Conservation (phyloP, 2,797 vertebrate genomes). For the Hafferia zeledoni region DNA sequence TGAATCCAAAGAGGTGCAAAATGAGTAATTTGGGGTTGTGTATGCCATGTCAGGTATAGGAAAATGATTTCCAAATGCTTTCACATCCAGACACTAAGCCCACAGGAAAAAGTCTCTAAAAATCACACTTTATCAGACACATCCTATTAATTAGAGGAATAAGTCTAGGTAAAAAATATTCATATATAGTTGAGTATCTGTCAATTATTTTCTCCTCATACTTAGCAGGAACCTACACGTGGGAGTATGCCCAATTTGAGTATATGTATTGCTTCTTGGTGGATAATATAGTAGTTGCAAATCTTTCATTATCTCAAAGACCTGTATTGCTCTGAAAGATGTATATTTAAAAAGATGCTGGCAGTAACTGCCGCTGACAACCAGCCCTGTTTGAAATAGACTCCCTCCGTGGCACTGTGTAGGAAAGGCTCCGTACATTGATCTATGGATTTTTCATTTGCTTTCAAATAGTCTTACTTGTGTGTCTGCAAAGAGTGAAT, state of each 20-base stretch:
- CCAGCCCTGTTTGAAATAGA: conserved; percentile 54
- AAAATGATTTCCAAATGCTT: neutral
- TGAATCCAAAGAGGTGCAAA: neutral
- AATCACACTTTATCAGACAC: neutral
- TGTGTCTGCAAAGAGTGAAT: conserved; percentile 69
- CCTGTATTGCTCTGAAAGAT: conserved; percentile 55
- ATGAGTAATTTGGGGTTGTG: neutral
- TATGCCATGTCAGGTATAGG: neutral
- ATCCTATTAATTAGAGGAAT: conserved; percentile 26
- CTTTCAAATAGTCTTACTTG: conserved; percentile 68
- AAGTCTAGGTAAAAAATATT: neutral
- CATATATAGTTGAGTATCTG: conserved; percentile 29
- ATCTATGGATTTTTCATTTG: conserved; percentile 73
- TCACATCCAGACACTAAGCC: neutral
- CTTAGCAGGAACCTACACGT: neutral
- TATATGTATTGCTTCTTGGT: neutral
- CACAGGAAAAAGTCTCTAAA: neutral
- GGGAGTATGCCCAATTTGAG: neutral
- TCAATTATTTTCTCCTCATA: conserved; percentile 37
- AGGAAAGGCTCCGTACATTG: conserved; percentile 29
- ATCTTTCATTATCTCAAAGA: conserved; percentile 64
- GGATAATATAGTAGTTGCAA: conserved; percentile 52
- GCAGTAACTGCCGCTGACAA: conserved; percentile 58
- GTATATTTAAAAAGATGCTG: conserved; percentile 66
- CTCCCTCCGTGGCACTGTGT: conserved; percentile 42